Conservation (phyloP, 2,797 vertebrate genomes). For the Acropternis orthonyx region DNA sequence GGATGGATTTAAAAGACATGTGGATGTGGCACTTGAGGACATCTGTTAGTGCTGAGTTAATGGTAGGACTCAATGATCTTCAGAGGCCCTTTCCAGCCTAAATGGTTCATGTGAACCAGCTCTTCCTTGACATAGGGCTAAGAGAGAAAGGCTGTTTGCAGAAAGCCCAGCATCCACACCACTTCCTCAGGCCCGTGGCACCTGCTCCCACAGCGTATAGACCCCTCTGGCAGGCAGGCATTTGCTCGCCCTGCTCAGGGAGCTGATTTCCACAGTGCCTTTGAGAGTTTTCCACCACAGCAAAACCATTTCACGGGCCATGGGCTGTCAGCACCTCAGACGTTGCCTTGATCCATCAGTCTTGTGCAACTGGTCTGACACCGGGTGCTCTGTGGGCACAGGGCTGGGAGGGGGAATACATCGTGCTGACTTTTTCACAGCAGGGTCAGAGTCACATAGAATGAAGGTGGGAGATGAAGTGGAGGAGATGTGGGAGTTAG, state of each 20-base stretch:
- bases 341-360: not conserved
- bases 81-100: not conserved
- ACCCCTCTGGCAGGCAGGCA: not conserved
- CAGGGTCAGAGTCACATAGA: not conserved
- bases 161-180: not conserved
- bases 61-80: not conserved
- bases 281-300: constrained; percentile 7
- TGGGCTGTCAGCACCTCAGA: not conserved
- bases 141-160: not conserved
- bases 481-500: not conserved
- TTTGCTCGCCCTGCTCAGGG: not conserved
- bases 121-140: not conserved
- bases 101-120: not conserved
- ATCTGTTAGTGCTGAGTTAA: not conserved
- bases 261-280: not conserved
- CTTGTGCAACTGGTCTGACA: not conserved
- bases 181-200: not conserved
- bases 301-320: constrained; percentile 54
- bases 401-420: not conserved
- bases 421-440: not conserved
- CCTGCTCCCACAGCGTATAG: not conserved
- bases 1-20: not conserved
- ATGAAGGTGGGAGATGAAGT: not conserved
- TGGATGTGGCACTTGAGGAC: not conserved
- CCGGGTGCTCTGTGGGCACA: not conserved